Percentiles rank a stretch among this genome's conserved stretches.
phyloP scores from a whole-genome alignment of 1,140 invertebrate genomes.

The Drosophila watanabei region DNA sequence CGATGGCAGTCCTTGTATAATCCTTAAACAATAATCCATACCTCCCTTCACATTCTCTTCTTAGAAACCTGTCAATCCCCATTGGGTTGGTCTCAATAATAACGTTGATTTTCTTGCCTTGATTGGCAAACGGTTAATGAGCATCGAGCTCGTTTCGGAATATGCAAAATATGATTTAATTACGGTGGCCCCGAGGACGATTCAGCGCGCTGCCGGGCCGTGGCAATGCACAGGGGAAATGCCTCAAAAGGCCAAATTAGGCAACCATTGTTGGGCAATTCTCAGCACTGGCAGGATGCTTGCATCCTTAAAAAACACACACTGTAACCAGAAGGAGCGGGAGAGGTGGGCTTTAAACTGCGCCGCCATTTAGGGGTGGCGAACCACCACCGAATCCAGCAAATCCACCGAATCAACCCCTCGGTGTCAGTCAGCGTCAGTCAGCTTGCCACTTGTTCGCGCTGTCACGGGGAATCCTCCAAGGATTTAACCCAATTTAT shows the following conservation, averaged over 20 bases:
- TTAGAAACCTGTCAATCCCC: conserved; percentile 29
- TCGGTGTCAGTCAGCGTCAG: conserved; percentile 60
- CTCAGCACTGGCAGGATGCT: conserved; percentile 25
- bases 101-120: conserved; percentile 57
- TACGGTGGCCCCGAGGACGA: conserved; percentile 52
- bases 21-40: not conserved
- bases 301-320: conserved; percentile 38
- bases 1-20: not conserved
- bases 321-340: conserved; percentile 20
- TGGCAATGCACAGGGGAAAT: conserved; percentile 73
- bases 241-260: conserved; percentile 72
- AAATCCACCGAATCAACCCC: conserved; percentile 36
- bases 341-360: conserved; percentile 53
- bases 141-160: conserved; percentile 66
- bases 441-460: conserved; percentile 76
- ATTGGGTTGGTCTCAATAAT: conserved; percentile 53
- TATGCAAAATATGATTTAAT: conserved; percentile 84
- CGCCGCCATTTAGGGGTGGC: conserved; percentile 60
- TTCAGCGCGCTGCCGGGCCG: conserved; percentile 25
- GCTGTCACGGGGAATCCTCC: conserved; percentile 81
- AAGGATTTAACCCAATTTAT: conserved; percentile 84
- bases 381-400: conserved; percentile 43
- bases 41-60: not conserved
- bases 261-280: conserved; percentile 75
- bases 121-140: conserved; percentile 73